phyloP scores from a whole-genome alignment of 2,113 vertebrate genomes.

The Pachyramphus minor region DNA sequence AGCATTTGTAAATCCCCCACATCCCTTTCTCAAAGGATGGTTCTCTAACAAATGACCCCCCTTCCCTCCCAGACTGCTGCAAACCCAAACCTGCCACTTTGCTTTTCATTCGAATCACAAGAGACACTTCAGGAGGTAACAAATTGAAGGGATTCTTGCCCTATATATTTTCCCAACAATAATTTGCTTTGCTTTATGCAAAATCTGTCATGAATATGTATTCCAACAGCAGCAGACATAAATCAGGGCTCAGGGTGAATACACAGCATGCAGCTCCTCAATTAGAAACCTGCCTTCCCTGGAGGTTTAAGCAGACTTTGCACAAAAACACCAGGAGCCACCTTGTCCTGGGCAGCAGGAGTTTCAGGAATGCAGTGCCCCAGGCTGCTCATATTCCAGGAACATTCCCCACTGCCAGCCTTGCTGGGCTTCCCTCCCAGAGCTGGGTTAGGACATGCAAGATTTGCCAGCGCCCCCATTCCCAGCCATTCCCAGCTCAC shows the following conservation, averaged over 20 bases:
- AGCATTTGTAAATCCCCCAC: background rate
- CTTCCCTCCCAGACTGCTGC: background rate
- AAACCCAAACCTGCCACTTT: background rate
- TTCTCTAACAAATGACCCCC: background rate
- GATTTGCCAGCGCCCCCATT: accelerated
- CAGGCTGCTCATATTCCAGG: accelerated
- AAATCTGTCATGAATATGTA: conserved; percentile 36
- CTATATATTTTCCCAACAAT: conserved; percentile 45
- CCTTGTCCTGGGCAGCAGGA: background rate
- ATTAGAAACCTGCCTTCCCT: background rate
- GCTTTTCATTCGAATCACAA: background rate
- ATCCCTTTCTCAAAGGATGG: background rate
- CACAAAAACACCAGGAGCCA: background rate
- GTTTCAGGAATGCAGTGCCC: background rate
- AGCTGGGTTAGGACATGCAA: accelerated
- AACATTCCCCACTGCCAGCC: background rate
- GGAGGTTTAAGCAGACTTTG: background rate
- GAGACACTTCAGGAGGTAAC: conserved; percentile 10
- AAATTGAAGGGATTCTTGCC: conserved; percentile 3
- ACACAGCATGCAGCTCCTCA: background rate
- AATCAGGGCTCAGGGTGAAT: conserved; percentile 1
- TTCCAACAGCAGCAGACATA: conserved; percentile 26
- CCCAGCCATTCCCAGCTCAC: background rate
- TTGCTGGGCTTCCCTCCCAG: background rate
- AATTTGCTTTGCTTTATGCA: conserved; percentile 36